These are phyloP conservation scores for Fistularia commersonii DNA, from an alignment of 2,797 vertebrate genomes.

Conservation along the genomic window DNA sequence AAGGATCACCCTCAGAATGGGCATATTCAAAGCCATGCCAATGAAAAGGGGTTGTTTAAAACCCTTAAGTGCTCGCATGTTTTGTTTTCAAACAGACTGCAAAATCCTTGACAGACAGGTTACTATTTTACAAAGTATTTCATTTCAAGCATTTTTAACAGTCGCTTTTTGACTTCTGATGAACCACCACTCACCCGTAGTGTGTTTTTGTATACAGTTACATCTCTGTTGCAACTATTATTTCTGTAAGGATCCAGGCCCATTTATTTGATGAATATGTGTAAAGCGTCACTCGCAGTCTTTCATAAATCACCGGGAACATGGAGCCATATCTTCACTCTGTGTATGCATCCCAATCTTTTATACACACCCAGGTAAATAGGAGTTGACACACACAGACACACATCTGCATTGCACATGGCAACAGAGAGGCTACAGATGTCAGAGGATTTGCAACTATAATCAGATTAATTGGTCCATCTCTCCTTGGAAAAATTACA, in stretches of 20 bases:
- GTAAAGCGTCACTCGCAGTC: slow-evolving; percentile 27
- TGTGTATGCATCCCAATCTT: slow-evolving; percentile 32
- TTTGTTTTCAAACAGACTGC: slow-evolving; percentile 79
- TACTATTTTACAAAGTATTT: slow-evolving; percentile 71
- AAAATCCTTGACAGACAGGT: slow-evolving; percentile 74
- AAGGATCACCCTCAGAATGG: slow-evolving; percentile 62
- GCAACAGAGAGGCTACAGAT: slow-evolving; percentile 77
- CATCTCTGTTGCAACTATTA: slow-evolving; percentile 24
- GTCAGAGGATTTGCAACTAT: slow-evolving; percentile 87
- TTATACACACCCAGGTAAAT: slow-evolving; percentile 48
- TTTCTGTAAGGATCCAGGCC: slow-evolving; percentile 11
- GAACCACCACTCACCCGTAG: slow-evolving; percentile 40
- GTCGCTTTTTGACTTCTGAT: slow-evolving; percentile 49
- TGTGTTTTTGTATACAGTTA: slow-evolving; percentile 62
- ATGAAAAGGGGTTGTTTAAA: slow-evolving; percentile 62
- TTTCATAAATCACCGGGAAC: slow-evolving; percentile 28
- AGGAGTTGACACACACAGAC: slow-evolving; percentile 51
- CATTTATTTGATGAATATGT: slow-evolving; percentile 40
- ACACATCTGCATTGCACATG: slow-evolving; percentile 92
- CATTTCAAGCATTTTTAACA: slow-evolving; percentile 69
- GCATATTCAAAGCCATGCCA: slow-evolving; percentile 65
- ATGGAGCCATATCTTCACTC: slow-evolving; percentile 12
- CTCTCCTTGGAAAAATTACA: slow-evolving; percentile 74
- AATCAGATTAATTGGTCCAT: slow-evolving; percentile 92
- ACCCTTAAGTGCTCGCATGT: slow-evolving; percentile 74